Conservation (phyloP, 2,797 vertebrate genomes). For the Vespertilio murinus region DNA sequence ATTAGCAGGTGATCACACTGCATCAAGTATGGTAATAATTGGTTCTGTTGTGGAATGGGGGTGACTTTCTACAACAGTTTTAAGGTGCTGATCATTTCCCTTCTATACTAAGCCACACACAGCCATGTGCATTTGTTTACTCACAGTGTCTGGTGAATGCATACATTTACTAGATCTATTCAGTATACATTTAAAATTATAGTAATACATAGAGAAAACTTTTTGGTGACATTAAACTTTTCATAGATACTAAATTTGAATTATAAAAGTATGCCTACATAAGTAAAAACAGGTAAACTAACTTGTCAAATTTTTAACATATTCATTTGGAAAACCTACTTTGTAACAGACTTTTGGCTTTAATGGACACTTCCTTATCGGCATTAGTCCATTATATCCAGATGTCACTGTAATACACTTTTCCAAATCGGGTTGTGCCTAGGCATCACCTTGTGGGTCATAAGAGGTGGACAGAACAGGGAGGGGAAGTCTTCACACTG, state of each 20-base stretch:
- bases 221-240: background rate
- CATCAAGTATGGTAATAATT: background rate
- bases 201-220: background rate
- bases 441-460: background rate
- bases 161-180: background rate
- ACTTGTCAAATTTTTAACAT: background rate
- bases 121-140: background rate
- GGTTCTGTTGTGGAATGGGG: background rate
- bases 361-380: background rate
- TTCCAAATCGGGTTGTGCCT: background rate
- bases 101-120: background rate
- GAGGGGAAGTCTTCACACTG: too few relatives aligned
- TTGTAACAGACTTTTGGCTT: background rate
- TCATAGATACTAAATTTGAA: background rate
- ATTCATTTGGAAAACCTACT: background rate
- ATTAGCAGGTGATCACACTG: background rate
- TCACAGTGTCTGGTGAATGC: background rate
- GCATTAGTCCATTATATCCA: background rate
- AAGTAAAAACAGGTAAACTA: background rate
- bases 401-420: background rate
- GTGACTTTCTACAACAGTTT: background rate
- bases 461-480: rapidly evolving
- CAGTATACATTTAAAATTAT: background rate
- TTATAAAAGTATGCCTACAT: background rate
- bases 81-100: background rate